Evolutionary conservation across 2,888 invertebrate genomes (phyloP), one percentile per base, ranked within the genome.

Genomic region (Horisme vitalbata): DNA sequence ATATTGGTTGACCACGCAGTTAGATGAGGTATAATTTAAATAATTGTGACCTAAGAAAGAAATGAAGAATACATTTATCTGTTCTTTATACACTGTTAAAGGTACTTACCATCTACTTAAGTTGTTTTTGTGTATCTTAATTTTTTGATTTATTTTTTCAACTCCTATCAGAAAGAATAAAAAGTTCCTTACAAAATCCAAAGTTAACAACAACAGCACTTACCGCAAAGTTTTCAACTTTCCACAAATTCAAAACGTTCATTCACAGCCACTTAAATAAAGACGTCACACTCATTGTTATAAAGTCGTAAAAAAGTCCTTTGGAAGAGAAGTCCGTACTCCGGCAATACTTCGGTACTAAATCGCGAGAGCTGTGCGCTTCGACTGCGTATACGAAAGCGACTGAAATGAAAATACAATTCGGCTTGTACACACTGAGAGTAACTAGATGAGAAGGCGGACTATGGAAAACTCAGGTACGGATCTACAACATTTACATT

Each of bases 321-420:
- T 26, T 11, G 26, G 2, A 23, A 23, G 18, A 18, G 6, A 34
- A 34, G 9, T 24, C 12, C 23, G 33, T n/a, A n/a, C n/a, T n/a
- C n/a, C n/a, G 6, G 24, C 12, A n/a, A 2, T 2, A 28, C 27
- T 28, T 30, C 5, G 15, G 11, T 23, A 11, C 12, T 26, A 24
- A 30, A 26, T 24, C 5, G 35, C 31, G 30, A 23, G 48, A 43
- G 26, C 36, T 34, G 59, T 61, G 53, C 41, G 55, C 1, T 45
- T 28, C 41, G 30, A 9, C 4, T 53, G 58, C 43, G 46, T 15
- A 33, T 48, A 31, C 55, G 41, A 30, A 9, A 20, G 4, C 33
- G 46, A 61, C 60, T 61, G 57, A 55, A 51, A 28, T 26, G 33
- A 36, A 23, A 21, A 7, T 26, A 4, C 20, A 13, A n/a, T 18